A percentile compares a stretch with the other conserved stretches of the same genome.
These are phyloP conservation scores for Coregonus ussuriensis DNA, from an alignment of 2,797 vertebrate genomes.

Conservation along the genomic window DNA sequence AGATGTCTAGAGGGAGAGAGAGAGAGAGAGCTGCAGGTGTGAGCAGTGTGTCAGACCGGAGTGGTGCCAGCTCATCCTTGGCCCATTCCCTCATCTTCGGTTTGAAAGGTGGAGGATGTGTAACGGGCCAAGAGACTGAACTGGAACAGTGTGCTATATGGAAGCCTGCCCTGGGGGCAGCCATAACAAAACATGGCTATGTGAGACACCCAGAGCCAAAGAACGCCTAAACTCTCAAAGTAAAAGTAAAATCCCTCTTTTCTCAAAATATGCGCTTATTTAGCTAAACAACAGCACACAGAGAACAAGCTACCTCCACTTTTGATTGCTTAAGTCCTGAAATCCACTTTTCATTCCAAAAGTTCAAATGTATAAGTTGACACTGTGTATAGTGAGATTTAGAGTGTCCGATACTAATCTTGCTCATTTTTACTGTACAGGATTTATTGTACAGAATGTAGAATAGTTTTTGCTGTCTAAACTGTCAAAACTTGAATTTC, in stretches of 20 bases:
- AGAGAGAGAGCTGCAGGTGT: slow-evolving; percentile 18
- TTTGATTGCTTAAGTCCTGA: slow-evolving; percentile 5
- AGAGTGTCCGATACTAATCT: too few relatives aligned
- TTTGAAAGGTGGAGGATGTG: too few relatives aligned
- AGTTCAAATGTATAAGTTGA: not conserved
- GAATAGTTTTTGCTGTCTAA: too few relatives aligned
- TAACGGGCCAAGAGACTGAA: too few relatives aligned
- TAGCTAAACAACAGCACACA: not conserved
- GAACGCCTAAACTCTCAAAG: slow-evolving; percentile 74
- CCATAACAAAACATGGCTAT: slow-evolving; percentile 24
- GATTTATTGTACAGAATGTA: too few relatives aligned
- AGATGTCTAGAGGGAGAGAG: not conserved
- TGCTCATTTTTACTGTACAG: too few relatives aligned
- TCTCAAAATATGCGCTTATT: not conserved
- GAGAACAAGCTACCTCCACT: not conserved
- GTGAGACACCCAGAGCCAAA: slow-evolving; percentile 68
- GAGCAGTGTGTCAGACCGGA: slow-evolving; percentile 61
- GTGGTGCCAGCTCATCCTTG: slow-evolving; percentile 61
- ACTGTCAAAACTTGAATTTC: not conserved
- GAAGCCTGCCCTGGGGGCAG: slow-evolving; percentile 34
- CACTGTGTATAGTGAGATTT: too few relatives aligned
- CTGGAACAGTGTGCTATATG: slow-evolving; percentile 42
- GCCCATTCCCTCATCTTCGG: slow-evolving; percentile 37
- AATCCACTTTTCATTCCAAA: not conserved
- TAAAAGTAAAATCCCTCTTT: slow-evolving; percentile 32